phyloP scores from a whole-genome alignment of 2,888 invertebrate genomes.

The Megamerina dolium region DNA sequence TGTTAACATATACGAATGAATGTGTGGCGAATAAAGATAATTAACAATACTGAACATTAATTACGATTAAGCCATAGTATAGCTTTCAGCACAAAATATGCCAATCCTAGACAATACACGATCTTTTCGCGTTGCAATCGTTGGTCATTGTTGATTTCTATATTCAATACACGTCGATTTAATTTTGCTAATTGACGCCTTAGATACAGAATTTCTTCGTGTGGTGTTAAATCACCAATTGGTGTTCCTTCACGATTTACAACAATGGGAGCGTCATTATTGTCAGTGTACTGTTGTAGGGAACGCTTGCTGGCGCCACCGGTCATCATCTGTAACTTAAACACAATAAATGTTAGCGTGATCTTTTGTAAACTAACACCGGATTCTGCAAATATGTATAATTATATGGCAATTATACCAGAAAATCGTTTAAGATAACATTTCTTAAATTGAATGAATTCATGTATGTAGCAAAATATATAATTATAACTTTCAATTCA shows the following conservation, averaged over 20 bases:
- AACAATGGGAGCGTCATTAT: constrained; percentile 34
- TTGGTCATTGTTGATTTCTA: constrained; percentile 80
- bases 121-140: constrained; percentile 82
- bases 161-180: constrained; percentile 76
- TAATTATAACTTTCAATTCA: no score
- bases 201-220: constrained; percentile 78
- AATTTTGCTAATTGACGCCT: constrained; percentile 81
- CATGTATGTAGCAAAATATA: no score
- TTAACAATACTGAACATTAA: no score
- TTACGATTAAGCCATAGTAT: constrained; percentile 73
- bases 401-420: no score
- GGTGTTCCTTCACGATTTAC: constrained; percentile 62
- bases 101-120: constrained; percentile 74
- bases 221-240: constrained; percentile 61
- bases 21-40: no score
- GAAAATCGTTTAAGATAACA: constrained; percentile 7
- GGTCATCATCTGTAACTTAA: constrained; percentile 32
- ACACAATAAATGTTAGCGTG: no score
- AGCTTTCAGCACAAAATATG: constrained; percentile 80
- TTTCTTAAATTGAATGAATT: neutral
- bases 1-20: no score
- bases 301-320: constrained; percentile 41
- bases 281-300: constrained; percentile 29
- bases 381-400: no score
- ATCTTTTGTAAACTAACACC: no score